Evolutionary conservation across 2,797 vertebrate genomes (phyloP).

Genomic region (Adelosebastes latens): DNA sequence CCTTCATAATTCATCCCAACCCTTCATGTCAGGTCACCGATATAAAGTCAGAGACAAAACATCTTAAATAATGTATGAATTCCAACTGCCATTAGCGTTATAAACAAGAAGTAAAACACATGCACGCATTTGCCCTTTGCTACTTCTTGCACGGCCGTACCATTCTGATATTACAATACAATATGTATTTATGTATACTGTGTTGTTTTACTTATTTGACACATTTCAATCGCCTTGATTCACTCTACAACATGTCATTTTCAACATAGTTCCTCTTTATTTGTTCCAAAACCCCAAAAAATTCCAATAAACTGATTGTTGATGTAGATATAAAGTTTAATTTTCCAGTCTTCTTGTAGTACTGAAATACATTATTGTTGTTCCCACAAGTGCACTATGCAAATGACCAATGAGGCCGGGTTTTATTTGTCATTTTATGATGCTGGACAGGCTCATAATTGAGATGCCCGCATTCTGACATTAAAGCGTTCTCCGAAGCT

Average conservation of each 20-base stretch:
- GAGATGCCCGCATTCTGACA: conserved; percentile 30
- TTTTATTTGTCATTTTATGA: conserved; percentile 29
- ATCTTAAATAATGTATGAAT: background rate
- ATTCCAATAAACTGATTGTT: background rate
- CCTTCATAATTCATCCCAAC: background rate
- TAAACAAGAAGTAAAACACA: background rate
- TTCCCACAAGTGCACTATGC: background rate
- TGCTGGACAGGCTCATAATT: conserved; percentile 27
- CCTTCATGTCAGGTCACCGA: background rate
- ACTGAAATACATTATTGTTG: background rate
- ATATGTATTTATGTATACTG: background rate
- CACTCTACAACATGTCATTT: background rate
- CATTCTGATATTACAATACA: too few relatives aligned
- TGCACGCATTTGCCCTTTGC: background rate
- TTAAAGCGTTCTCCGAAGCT: conserved; percentile 12
- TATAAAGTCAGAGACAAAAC: background rate
- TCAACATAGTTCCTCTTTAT: background rate
- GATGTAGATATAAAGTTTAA: background rate
- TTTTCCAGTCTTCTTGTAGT: background rate
- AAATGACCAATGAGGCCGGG: background rate
- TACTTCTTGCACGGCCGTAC: background rate
- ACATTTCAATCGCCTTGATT: background rate
- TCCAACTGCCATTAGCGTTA: background rate
- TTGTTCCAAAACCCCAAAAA: background rate
- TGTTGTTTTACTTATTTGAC: background rate